phyloP scores from a whole-genome alignment of 2,113 vertebrate species.

The Thryonomys swinderianus region DNA sequence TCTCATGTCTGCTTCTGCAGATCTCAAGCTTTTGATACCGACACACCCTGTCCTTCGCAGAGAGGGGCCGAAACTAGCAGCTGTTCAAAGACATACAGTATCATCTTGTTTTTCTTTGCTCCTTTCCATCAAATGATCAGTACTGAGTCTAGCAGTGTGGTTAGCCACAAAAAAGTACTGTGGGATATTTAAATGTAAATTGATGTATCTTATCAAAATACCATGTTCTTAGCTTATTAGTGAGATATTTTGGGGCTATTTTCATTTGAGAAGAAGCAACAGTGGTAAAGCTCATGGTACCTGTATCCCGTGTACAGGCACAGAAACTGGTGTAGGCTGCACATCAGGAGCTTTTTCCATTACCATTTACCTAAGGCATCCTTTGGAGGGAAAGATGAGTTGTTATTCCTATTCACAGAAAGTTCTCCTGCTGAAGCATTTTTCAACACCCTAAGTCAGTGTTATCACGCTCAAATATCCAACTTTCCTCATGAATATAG shows the following conservation, averaged over 20 bases:
- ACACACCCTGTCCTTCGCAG: background rate
- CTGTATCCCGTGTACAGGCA: background rate
- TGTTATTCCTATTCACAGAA: fast-evolving
- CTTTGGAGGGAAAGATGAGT: background rate
- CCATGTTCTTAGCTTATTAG: background rate
- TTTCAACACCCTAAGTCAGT: background rate
- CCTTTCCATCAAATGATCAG: background rate
- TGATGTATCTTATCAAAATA: background rate
- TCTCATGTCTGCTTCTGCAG: background rate
- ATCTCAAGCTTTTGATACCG: background rate
- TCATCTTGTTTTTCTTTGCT: background rate
- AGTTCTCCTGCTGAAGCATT: background rate
- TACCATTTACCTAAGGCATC: background rate
- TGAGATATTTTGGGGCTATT: background rate
- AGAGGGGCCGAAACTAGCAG: background rate
- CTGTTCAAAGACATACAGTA: background rate
- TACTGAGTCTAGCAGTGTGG: background rate
- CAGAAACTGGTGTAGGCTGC: background rate
- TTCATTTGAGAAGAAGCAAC: background rate
- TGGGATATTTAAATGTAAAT: background rate
- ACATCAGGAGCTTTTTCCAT: background rate
- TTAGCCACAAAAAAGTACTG: background rate
- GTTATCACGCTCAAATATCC: background rate
- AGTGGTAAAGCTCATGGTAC: background rate
- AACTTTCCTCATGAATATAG: background rate